Base-by-base conservation (phyloP, 2,888 invertebrate genomes). In the Rhogogaster chlorosoma region DNA sequence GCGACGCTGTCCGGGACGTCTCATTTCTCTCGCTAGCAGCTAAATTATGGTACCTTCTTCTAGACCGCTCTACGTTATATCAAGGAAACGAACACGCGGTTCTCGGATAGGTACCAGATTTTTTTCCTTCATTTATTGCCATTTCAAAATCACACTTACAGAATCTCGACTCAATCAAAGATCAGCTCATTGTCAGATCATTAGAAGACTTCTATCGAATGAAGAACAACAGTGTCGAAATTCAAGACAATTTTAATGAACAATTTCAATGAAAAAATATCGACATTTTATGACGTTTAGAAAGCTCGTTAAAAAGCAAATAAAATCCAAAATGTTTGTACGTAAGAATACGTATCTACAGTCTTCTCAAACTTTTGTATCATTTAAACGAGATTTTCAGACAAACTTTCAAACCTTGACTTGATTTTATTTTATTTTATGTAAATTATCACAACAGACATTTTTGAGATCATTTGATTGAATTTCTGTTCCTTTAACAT, bases 1-100 rank as follows among this genome's bases (percentile, higher is more conserved):
- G 64, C 83, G 45, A 83, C 61, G 80, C 32, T 61, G 80, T 80
- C 80, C 80, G 57, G 80, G 80, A 83, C 83, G 49, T 70, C 83
- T 70, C 83, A 70, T 83, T 83, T 83, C 83, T 83, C 70, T 83
- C 83, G 67, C 67, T 67, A 67, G 29, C 64, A 80, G 49, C 67
- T 67, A 83, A 83, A 70, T 83, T 83, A 67, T 83, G 83, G 67
- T 49, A 67, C 45, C 71, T 42, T 36, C 22, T 38, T 26, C 57
- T 49, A 36, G 61, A 80, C 36, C 36, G 26, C 38, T 57, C 32
- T 12, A 80, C 22, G 29, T 80, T 80, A 57, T 80, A 80, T 36
- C 53, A 61, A 22, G 61, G 80, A 38, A 80, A 80, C 53, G 77
- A 53, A 77, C 49, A 9, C 29, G 49, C 49, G 77, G 32, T 77